A percentile compares a stretch with the other conserved stretches of the same genome.
Conservation (phyloP, 2,797 vertebrate genomes). For the Megalops cyprinoides region DNA sequence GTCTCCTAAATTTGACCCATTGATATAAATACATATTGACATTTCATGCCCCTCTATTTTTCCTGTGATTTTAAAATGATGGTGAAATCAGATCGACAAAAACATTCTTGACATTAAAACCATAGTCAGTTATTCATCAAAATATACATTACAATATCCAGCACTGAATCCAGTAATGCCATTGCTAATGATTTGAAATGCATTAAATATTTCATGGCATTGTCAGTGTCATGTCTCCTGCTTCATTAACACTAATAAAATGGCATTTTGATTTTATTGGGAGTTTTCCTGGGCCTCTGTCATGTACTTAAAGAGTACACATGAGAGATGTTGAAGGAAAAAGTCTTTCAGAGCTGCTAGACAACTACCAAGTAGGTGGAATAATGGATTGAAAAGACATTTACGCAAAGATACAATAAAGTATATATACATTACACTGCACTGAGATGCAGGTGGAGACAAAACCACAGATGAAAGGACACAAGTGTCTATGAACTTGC, state of each 20-base stretch:
- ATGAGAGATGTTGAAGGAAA: background rate
- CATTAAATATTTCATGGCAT: slow-evolving; percentile 48
- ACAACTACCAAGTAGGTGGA: too few species aligned
- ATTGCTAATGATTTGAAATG: slow-evolving; percentile 30
- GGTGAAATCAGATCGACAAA: background rate
- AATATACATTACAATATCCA: background rate
- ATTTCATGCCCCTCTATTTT: background rate
- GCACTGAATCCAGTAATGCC: slow-evolving; percentile 36
- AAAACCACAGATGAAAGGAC: too few species aligned
- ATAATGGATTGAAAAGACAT: too few species aligned
- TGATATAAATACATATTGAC: too few species aligned
- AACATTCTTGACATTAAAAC: background rate
- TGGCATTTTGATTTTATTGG: slow-evolving; percentile 17
- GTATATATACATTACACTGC: too few species aligned
- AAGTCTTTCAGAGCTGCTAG: too few species aligned
- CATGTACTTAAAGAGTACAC: background rate
- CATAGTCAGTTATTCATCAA: background rate
- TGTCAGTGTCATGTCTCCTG: slow-evolving; percentile 16
- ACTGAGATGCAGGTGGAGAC: too few species aligned
- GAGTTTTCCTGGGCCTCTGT: background rate
- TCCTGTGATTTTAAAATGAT: background rate
- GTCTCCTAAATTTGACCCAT: too few species aligned
- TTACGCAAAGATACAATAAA: too few species aligned
- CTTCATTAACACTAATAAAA: slow-evolving; percentile 60
- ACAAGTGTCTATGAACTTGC: background rate